Evolutionary conservation across 2,113 vertebrate species (phyloP).

Genomic region (Silurus asotus): DNA sequence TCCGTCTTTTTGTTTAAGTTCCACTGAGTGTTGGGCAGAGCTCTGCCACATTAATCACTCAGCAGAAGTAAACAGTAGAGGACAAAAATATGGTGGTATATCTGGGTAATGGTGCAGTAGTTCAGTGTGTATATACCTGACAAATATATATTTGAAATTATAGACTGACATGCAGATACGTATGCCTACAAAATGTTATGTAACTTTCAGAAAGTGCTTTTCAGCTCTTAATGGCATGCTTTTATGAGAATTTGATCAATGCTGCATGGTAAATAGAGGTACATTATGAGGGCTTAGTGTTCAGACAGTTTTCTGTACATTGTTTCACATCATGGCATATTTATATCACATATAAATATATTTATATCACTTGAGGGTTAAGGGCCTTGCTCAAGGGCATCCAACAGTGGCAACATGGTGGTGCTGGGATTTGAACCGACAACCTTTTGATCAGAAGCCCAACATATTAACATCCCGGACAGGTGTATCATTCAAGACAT

Average conservation of each 20-base stretch:
- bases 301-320: background rate
- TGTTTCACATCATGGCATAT: too few relatives aligned
- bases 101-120: background rate
- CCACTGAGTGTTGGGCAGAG: slow-evolving; percentile 72
- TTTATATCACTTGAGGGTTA: too few relatives aligned
- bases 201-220: background rate
- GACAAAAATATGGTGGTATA: background rate
- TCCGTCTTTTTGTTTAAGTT: slow-evolving; percentile 75
- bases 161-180: background rate
- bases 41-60: slow-evolving; percentile 75
- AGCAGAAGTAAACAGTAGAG: slow-evolving; percentile 58
- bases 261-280: slow-evolving; percentile 2
- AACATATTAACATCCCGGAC: too few relatives aligned
- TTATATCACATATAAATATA: too few relatives aligned
- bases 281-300: background rate
- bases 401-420: too few relatives aligned
- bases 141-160: background rate
- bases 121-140: slow-evolving; percentile 16
- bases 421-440: too few relatives aligned
- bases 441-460: too few relatives aligned
- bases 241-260: background rate
- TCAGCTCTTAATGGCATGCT: background rate
- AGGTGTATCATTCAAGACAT: too few relatives aligned
- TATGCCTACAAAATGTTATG: background rate
- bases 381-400: too few relatives aligned